Conservation (phyloP, 53 echinoderm and acorn worm species). For the Astropecten irregularis region DNA sequence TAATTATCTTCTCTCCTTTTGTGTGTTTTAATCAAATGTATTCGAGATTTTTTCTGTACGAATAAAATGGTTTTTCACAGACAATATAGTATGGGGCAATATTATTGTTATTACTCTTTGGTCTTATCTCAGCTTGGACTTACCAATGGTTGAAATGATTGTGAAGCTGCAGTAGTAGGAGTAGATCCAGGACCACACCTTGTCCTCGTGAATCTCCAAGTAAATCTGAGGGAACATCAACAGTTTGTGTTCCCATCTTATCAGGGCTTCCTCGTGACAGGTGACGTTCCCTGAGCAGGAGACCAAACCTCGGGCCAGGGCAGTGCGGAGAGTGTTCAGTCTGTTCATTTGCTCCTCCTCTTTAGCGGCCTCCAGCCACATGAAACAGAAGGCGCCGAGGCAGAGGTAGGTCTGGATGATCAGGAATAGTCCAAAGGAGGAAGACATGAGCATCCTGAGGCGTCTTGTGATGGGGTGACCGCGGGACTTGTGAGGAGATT, state of each 20-base stretch:
- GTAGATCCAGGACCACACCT: constrained; percentile 68
- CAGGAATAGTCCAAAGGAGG: constrained; percentile 73
- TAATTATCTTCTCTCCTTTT: too few relatives aligned
- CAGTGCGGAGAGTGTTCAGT: background rate
- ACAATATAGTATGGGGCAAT: too few relatives aligned
- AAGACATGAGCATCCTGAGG: constrained; percentile 57
- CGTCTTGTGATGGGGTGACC: constrained; percentile 40
- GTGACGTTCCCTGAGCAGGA: background rate
- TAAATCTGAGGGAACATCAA: constrained; percentile 52
- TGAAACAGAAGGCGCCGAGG: constrained; percentile 73
- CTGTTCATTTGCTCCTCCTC: background rate
- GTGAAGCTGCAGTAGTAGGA: constrained; percentile 81
- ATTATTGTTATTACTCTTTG: too few relatives aligned
- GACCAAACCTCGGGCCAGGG: background rate
- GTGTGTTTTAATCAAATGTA: too few relatives aligned
- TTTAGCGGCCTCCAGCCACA: constrained; percentile 45
- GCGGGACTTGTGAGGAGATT: background rate
- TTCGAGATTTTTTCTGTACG: too few relatives aligned
- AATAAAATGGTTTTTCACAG: too few relatives aligned
- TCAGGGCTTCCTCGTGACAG: background rate
- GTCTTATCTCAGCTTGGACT: too few relatives aligned
- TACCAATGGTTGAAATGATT: constrained; percentile 82
- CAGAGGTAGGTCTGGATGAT: constrained; percentile 69
- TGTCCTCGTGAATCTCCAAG: constrained; percentile 26
- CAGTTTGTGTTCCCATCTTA: constrained; percentile 8